Evolutionary conservation across 2,113 vertebrate genomes (phyloP), one percentile per base, ranked within the genome.

Genomic region (Phalacrocorax aristotelis): DNA sequence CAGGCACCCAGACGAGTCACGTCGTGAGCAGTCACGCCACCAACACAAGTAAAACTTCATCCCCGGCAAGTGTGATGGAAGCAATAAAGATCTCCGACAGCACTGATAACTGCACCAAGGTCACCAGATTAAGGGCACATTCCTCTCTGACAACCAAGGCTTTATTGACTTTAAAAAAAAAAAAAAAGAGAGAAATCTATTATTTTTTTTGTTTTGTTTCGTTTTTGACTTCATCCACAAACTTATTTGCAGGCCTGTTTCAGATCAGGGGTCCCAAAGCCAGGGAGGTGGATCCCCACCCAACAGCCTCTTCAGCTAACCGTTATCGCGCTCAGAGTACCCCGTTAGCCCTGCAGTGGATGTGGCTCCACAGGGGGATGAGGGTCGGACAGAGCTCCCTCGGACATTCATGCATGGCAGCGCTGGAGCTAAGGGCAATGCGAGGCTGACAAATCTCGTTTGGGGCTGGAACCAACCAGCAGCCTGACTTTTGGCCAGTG

Each of bases 241-340:
- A 75, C 42, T 38, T 32, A 18, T 23, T 46, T 77, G 26, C 26
- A 0, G 1, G 3, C 4, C 46, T 61, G 6, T 49, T 76, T 87
- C 46, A 60, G 64, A 38, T 7, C 21, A 49, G 13, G 16, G 17
- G 3, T 34, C 19, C 48, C 2, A 0, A 76, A n/a, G 21, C 5
- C 81, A 51, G 40, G n/a, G 22, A 61, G 49, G 30, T 23, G 40
- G 26, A 23, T 21, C 20, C 27, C 23, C 42, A 55, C 9, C 60
- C 68, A 46, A 20, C 21, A 32, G 40, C 70, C 55, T 51, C 75
- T 42, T 11, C 1, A 7, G 7, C 6, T 16, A 3, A 29, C 10
- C 0, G 1, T 30, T 36, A 1, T 3, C 12, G 1, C 0, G 18
- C 15, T 22, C 1, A 7, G 62, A 32, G 68, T 11, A 26, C 18